phyloP scores from a whole-genome alignment of 2,888 invertebrate genomes.

The Temnothorax unifasciatus region DNA sequence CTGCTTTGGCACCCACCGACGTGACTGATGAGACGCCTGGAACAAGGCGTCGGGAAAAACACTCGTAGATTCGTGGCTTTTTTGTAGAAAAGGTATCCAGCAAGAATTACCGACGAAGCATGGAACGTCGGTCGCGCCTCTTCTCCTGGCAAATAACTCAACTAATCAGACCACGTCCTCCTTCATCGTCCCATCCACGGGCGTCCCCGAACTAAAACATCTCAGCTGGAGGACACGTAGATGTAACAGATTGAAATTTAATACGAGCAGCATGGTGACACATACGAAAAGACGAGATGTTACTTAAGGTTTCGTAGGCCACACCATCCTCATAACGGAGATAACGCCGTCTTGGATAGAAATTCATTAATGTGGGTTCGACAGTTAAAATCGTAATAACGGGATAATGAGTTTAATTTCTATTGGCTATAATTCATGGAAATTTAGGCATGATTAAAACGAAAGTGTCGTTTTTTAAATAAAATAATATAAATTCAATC shows the following conservation, averaged over 20 bases:
- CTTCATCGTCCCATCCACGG: conserved; percentile 47
- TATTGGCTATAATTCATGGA: conserved; percentile 61
- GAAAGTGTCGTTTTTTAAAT: not conserved
- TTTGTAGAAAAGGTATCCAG: conserved; percentile 73
- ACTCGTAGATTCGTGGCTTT: conserved; percentile 79
- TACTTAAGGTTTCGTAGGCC: conserved; percentile 61
- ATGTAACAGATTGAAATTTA: conserved; percentile 86
- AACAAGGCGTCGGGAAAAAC: conserved; percentile 83
- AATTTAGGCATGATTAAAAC: conserved; percentile 49
- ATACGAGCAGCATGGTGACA: conserved; percentile 81
- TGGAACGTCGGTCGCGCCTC: conserved; percentile 68
- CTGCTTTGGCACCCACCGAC: conserved; percentile 82
- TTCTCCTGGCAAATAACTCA: conserved; percentile 78
- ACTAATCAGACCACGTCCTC: conserved; percentile 78
- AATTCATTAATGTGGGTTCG: conserved; percentile 33
- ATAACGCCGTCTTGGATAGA: conserved; percentile 48
- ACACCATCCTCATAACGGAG: conserved; percentile 48
- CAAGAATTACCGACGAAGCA: conserved; percentile 80
- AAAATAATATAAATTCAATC: not conserved
- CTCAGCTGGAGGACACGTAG: conserved; percentile 76
- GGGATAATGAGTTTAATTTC: conserved; percentile 53
- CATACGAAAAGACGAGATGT: conserved; percentile 60
- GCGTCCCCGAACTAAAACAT: conserved; percentile 48
- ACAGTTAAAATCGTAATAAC: conserved; percentile 60
- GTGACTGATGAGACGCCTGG: conserved; percentile 85